Conservation (phyloP, 2,797 vertebrate species). For the Amniataba percoides region DNA sequence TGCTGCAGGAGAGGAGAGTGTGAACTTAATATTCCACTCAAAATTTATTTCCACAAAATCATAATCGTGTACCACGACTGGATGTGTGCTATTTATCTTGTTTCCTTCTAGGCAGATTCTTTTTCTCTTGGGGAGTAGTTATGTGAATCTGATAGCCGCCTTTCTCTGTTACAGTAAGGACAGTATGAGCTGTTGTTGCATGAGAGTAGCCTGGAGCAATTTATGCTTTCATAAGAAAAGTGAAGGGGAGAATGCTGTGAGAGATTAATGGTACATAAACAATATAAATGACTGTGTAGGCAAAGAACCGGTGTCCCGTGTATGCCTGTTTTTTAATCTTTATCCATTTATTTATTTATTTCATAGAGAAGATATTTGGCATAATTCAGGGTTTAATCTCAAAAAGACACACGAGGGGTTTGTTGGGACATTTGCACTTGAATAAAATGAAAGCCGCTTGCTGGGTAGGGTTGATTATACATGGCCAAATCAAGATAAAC, state of each 20-base stretch:
- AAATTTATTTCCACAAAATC: constrained; percentile 53
- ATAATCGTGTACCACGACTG: constrained; percentile 55
- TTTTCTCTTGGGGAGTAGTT: constrained; percentile 39
- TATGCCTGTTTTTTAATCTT: constrained; percentile 26
- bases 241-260: constrained; percentile 56
- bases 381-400: constrained; percentile 45
- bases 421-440: constrained; percentile 40
- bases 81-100: constrained; percentile 26
- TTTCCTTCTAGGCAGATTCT: constrained; percentile 3
- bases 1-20: constrained; percentile 55
- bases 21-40: constrained; percentile 71
- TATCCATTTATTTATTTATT: constrained; percentile 52
- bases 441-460: constrained; percentile 58
- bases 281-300: constrained; percentile 75
- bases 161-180: constrained; percentile 53
- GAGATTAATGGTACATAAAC: constrained; percentile 85
- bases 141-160: constrained; percentile 49
- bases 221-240: constrained; percentile 80
- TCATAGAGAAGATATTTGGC: constrained; percentile 30
- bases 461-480: constrained; percentile 57
- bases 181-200: constrained; percentile 70
- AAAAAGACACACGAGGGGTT: constrained; percentile 30
- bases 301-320: constrained; percentile 50
- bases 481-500: constrained; percentile 65
- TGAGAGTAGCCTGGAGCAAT: constrained; percentile 77